Conservation (phyloP, 2,888 invertebrate genomes). For the Lathronympha strigana region DNA sequence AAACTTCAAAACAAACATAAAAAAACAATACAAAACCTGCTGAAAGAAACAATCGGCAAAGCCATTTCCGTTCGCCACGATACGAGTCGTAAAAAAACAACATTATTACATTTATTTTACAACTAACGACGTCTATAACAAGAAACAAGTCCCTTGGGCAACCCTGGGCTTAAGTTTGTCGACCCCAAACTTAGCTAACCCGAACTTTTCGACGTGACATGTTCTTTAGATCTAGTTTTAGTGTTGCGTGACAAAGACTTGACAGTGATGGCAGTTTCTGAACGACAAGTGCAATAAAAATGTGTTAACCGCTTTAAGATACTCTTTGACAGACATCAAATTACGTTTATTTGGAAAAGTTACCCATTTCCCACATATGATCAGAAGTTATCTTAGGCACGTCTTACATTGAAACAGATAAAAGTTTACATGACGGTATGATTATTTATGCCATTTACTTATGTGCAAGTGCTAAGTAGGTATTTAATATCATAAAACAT, state of each 20-base stretch:
- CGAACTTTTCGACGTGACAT: not conserved
- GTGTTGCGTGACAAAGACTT: not conserved
- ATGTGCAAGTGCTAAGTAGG: too few relatives aligned
- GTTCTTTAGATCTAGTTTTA: not conserved
- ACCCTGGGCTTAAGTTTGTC: constrained; percentile 21
- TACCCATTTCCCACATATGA: too few relatives aligned
- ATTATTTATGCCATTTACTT: too few relatives aligned
- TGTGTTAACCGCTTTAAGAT: too few relatives aligned
- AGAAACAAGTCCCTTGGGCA: constrained; percentile 13
- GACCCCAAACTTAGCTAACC: constrained; percentile 11
- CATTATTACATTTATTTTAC: constrained; percentile 26
- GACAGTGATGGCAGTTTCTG: not conserved
- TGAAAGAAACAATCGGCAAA: constrained; percentile 4
- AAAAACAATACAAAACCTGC: too few relatives aligned
- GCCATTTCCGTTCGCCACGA: not conserved
- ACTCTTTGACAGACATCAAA: too few relatives aligned
- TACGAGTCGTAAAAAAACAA: constrained; percentile 6
- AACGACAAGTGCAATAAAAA: too few relatives aligned
- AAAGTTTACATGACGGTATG: too few relatives aligned
- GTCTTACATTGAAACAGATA: too few relatives aligned
- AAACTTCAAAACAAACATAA: not conserved
- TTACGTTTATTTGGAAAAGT: too few relatives aligned
- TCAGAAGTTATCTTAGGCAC: too few relatives aligned
- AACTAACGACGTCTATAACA: constrained; percentile 6
- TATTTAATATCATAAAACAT: too few relatives aligned